A percentile compares a stretch with the other conserved stretches of the same genome.
Evolutionary conservation across 2,113 vertebrate species (phyloP).

Genomic region (Meles meles): DNA sequence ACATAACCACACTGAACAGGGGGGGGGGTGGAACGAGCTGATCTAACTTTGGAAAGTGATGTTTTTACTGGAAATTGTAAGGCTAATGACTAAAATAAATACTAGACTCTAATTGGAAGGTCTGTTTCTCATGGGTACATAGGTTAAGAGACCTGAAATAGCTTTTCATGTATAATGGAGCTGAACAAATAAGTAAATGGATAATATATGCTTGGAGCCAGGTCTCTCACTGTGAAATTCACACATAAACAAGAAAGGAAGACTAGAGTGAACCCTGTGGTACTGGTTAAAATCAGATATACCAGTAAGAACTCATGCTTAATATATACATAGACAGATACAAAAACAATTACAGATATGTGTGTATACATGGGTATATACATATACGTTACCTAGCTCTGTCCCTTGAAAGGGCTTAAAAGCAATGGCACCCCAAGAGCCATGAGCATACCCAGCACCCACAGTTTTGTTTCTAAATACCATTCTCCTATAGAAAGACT

Average conservation of each 20-base stretch:
- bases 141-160: not conserved
- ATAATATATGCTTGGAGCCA: not conserved
- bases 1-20: not conserved
- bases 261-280: not conserved
- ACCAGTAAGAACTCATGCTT: not conserved
- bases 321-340: not conserved
- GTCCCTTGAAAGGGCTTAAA: not conserved
- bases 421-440: not conserved
- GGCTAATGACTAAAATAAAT: conserved; percentile 16
- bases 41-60: conserved; percentile 10
- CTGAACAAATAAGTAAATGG: not conserved
- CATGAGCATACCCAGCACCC: not conserved
- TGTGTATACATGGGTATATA: not conserved
- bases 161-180: not conserved
- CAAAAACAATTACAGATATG: not conserved
- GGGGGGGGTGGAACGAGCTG: not conserved
- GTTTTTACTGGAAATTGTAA: not conserved
- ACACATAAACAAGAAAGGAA: not conserved
- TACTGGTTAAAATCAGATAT: not conserved
- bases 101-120: not conserved
- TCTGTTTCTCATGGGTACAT: not conserved
- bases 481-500: not conserved
- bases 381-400: not conserved
- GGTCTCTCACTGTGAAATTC: not conserved
- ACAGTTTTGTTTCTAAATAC: not conserved